Evolutionary conservation across 2,888 invertebrate genomes (phyloP).

Genomic region (Cheilosia vernalis): DNA sequence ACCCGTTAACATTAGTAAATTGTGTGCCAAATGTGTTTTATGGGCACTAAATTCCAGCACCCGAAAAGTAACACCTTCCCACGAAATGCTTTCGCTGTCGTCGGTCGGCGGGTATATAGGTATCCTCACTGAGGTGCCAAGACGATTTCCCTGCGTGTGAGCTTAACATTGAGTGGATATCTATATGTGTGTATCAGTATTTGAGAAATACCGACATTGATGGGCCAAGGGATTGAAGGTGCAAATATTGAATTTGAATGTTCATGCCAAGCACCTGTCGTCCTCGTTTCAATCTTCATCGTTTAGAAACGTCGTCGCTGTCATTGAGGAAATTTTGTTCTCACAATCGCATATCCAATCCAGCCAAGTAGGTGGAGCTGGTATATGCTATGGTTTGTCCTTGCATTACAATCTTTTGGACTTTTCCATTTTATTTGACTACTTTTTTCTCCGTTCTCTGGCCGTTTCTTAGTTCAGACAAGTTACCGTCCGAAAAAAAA

Average conservation of each 20-base stretch:
- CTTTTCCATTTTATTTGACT: slow-evolving; percentile 13
- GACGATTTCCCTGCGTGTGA: no score
- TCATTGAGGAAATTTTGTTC: slow-evolving; percentile 23
- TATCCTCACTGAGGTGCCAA: background rate
- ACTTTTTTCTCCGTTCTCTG: background rate
- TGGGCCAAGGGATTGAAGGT: slow-evolving; percentile 25
- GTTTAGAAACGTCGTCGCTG: slow-evolving; percentile 2
- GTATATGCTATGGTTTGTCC: background rate
- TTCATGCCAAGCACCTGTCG: slow-evolving; percentile 50
- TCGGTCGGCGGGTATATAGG: no score
- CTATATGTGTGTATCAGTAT: background rate
- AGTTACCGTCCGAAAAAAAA: slow-evolving; percentile 27
- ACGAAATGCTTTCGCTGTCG: slow-evolving; percentile 16
- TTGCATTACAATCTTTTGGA: slow-evolving; percentile 6
- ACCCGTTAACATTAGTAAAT: slow-evolving; percentile 43
- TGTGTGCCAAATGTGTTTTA: slow-evolving; percentile 60
- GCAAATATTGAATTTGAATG: slow-evolving; percentile 62
- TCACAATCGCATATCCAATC: background rate
- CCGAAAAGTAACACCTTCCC: slow-evolving; percentile 26
- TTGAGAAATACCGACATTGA: slow-evolving; percentile 6
- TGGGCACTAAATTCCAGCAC: slow-evolving; percentile 31
- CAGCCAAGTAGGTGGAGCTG: slow-evolving; percentile 1
- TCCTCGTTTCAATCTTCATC: slow-evolving; percentile 46
- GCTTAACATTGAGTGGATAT: background rate
- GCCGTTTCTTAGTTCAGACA: background rate